Evolutionary conservation across 2,113 vertebrate species (phyloP), one percentile per base, ranked within the genome.

Genomic region (Hemiprocne comata): DNA sequence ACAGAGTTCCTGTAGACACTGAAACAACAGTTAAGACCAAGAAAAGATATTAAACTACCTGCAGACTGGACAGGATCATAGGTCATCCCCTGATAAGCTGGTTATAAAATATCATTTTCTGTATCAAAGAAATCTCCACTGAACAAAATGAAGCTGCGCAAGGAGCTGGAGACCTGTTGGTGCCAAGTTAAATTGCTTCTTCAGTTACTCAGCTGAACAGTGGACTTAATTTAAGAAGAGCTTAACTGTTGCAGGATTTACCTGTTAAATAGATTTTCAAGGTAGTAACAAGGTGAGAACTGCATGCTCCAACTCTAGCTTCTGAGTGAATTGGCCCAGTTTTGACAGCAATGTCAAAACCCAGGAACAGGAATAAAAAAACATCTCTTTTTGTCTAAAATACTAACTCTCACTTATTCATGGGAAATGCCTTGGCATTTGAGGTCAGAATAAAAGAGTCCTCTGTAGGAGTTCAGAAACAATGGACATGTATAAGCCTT

Each of bases 31-130:
- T 18, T 66, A 76, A 91, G 33, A 33, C 12, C 38, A 74, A 42
- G 60, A 88, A 96, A 92, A 90, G 46, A 67, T 84, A 90, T 83
- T 93, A 93, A 94, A 77, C 17, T 80, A 8, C 46, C 40, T 83
- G 23, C 26, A 81, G 67, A 64, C 25, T 64, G 89, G 83, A 67
- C 60, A 92, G 55, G 69, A 64, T 93, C 55, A 60, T 13, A 86
- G 79, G 85, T 77, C 82, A 90, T 42, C 67, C 23, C 73, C 36
- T 78, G 31, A 60, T 82, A 78, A 64, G 50, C 33, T 64, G 48
- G 76, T 76, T 88, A 71, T 55, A 86, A 93, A 93, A 86, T 53
- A 76, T 55, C 67, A 70, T 11, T 17, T 66, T 55, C 75, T 73
- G 13, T 58, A 70, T 42, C 51, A 61, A 95, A 93, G 31, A 93